These are phyloP conservation scores for Hypotaenidia philippensis DNA, from an alignment of 2,797 vertebrate genomes.

Conservation along the genomic window DNA sequence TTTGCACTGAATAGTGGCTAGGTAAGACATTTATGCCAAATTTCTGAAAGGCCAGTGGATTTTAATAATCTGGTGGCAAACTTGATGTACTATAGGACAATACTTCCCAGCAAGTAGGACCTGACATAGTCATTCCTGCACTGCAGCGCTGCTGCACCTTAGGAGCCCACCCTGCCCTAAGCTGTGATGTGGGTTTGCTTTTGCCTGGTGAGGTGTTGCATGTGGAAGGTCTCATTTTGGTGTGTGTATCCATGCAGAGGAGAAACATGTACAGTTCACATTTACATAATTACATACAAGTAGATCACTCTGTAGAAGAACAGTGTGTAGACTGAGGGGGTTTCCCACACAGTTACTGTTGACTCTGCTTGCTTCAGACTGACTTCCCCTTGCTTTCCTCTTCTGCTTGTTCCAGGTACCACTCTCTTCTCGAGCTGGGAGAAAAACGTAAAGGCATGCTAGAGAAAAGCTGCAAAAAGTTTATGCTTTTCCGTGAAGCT, in stretches of 20 bases:
- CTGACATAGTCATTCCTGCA: neutral
- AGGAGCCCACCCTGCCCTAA: neutral
- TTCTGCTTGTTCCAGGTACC: constrained; percentile 83
- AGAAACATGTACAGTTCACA: neutral
- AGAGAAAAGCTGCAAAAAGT: constrained; percentile 99
- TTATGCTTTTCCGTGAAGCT: constrained; percentile 97
- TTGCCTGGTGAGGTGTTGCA: neutral
- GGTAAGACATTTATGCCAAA: neutral
- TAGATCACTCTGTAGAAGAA: neutral
- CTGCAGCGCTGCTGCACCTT: neutral
- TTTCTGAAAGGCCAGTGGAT: neutral
- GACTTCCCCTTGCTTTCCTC: neutral
- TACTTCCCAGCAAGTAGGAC: neutral
- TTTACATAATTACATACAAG: neutral
- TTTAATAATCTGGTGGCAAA: neutral
- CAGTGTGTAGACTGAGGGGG: neutral
- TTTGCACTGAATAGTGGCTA: neutral
- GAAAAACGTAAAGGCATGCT: constrained; percentile 97
- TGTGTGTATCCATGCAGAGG: neutral
- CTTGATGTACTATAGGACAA: neutral
- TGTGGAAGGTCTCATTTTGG: neutral
- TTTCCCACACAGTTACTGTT: neutral
- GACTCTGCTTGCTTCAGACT: neutral
- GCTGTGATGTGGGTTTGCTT: neutral
- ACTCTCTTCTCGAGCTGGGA: constrained; percentile 92